A percentile compares a stretch with the other conserved stretches of the same genome.
phyloP scores from a whole-genome alignment of 2,797 vertebrate species.

The Pantherophis alleghaniensis region DNA sequence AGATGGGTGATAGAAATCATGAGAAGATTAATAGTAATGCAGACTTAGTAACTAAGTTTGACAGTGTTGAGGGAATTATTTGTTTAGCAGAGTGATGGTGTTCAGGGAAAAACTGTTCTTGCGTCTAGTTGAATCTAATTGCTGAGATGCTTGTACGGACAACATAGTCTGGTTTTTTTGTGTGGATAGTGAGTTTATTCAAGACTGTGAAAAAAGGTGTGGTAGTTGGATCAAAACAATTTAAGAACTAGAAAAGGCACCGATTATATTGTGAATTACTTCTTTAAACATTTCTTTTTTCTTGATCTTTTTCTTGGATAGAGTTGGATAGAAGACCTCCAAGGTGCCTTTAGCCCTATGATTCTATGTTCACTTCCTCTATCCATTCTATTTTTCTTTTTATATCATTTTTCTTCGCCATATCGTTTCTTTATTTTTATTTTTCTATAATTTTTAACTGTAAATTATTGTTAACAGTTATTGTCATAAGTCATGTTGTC shows the following conservation, averaged over 20 bases:
- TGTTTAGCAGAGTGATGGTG: no score
- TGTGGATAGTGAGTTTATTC: neutral
- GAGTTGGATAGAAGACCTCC: no score
- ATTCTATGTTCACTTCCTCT: neutral
- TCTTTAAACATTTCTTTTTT: neutral
- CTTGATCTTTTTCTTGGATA: neutral
- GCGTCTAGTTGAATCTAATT: no score
- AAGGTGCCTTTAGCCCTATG: no score
- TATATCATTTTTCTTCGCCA: neutral
- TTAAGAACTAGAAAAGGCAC: neutral
- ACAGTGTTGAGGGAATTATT: no score
- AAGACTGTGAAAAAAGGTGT: neutral
- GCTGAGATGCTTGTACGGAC: neutral
- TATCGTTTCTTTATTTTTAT: neutral
- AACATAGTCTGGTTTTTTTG: neutral
- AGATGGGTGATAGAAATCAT: no score
- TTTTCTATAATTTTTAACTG: neutral
- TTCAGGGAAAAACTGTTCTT: no score
- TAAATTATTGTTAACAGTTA: no score
- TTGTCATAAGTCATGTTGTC: no score
- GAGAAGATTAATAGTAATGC: no score
- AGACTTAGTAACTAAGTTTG: no score
- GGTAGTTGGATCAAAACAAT: neutral
- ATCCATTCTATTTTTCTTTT: neutral
- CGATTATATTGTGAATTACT: neutral